Conservation (phyloP, 2,113 vertebrate genomes). For the Pelobates fuscus region DNA sequence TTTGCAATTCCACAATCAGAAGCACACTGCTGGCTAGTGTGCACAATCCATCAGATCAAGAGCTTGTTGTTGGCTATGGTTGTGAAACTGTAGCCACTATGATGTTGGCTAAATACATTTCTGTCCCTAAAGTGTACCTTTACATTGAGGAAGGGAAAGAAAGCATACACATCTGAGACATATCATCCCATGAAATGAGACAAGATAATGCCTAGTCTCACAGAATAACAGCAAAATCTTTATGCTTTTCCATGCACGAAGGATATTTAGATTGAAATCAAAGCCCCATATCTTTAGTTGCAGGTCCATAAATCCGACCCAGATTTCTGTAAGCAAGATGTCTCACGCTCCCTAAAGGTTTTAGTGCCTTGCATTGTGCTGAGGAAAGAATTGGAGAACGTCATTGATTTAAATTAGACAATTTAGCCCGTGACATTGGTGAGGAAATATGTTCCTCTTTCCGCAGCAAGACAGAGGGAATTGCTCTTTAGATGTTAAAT, state of each 20-base stretch:
- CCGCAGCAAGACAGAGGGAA: slow-evolving; percentile 39
- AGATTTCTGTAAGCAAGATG: slow-evolving; percentile 45
- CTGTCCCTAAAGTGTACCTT: background rate
- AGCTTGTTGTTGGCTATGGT: too few relatives aligned
- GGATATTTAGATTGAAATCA: slow-evolving; percentile 33
- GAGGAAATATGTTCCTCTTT: slow-evolving; percentile 37
- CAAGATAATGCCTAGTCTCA: slow-evolving; percentile 31
- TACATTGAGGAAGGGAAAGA: background rate
- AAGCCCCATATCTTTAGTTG: slow-evolving; percentile 33
- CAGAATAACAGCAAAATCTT: background rate
- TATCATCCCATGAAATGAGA: slow-evolving; percentile 26
- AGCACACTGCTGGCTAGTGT: too few relatives aligned
- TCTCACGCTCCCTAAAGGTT: slow-evolving; percentile 43
- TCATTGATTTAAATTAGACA: slow-evolving; percentile 48
- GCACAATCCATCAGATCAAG: too few relatives aligned
- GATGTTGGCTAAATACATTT: background rate
- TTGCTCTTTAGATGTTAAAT: slow-evolving; percentile 44
- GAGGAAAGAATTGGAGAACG: slow-evolving; percentile 16
- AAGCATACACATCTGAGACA: background rate
- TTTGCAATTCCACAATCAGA: too few relatives aligned
- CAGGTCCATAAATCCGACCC: slow-evolving; percentile 42
- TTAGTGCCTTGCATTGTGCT: slow-evolving; percentile 35
- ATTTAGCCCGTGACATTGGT: slow-evolving; percentile 40
- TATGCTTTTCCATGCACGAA: slow-evolving; percentile 17
- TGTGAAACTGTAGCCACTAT: too few relatives aligned